Evolutionary conservation across 2,888 invertebrate genomes (phyloP), one percentile per base, ranked within the genome.

Genomic region (Agapetus fuscipes): DNA sequence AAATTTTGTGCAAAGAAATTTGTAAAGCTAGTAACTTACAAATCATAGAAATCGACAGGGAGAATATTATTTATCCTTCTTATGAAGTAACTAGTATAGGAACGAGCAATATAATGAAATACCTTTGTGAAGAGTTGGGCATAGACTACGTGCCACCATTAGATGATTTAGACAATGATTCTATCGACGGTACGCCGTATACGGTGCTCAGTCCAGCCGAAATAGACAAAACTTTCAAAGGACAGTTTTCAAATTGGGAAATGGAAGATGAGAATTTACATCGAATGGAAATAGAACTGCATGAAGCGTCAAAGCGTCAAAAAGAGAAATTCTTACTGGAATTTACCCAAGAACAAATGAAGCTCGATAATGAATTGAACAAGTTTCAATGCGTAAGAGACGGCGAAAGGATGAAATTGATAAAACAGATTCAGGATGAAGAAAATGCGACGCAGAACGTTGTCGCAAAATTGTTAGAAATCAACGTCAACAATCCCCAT

Each of bases 311-410:
- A 41, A 79, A 77, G 60, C 59, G 65, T 41, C 76, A 78, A 53
- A 73, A 72, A 55, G 72, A 78, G 53, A 79, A 74, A 59, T 72
- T 77, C 52, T 52, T 66, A 17, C 50, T 56, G 14, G 53, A 61
- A 49, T 61, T 82, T 49, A 61, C 76, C 37, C 56, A 72, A 53
- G 74, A 81, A 53, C 83, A 83, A 60, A 68, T 66, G 41, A 72
- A 75, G 52, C 60, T 83, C 28, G 83, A 83, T 54, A 61, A 61
- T 46, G 75, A 83, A 59, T 72, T 85, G 48, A 72, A 71, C 42
- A 78, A 76, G 61, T 68, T 83, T 40, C 84, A 84, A 51, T 74
- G 71, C 54, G 69, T 70, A 49, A 77, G 72, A 58, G 83, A 84
- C 55, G 54, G 61, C 27, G 80, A 80, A 48, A 62, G 74, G 45